Evolutionary conservation across 2,113 vertebrate genomes (phyloP), one percentile per base, ranked within the genome.

Genomic region (Pongo abelii): DNA sequence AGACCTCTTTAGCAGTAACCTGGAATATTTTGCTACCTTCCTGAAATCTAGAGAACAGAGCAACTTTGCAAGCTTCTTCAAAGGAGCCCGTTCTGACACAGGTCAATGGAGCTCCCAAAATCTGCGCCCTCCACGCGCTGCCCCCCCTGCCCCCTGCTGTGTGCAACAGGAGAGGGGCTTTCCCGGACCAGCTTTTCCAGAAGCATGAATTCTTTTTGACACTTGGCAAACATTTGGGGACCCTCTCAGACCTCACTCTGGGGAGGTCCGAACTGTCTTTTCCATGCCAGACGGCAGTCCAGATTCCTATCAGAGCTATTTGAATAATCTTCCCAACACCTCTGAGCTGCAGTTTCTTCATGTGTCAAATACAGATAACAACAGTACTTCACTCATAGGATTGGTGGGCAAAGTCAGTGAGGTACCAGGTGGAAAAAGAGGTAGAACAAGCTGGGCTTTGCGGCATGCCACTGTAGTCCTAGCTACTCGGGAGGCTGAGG

Each of bases 341-440:
- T 27, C 25, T 57, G 20, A 95, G 50, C 13, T 43, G 48, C 74
- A 6, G 16, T 81, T 61, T 92, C 75, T 35, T 40, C n/a, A 1
- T 30, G 74, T 32, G 6, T n/a, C 30, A 85, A 35, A 25, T 52
- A 50, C 46, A 79, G 46, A 20, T 69, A 10, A 11, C 25, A 74
- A 9, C 3, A 12, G 17, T n/a, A 12, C 32, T 61, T 12, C n/a
- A 38, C 16, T 38, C 11, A 0, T 5, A 4, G 1, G n/a, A 72
- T 5, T 30, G 2, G 2, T 40, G 40, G 22, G 35, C 35, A 52
- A 40, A 52, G 61, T 79, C 11, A 43, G 5, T 3, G 23, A 30
- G 32, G 35, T 5, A 8, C n/a, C 17, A 55, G 52, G 43, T 2
- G 4, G n/a, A 46, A 17, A 46, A 67, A 17, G 48, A 79, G n/a